phyloP scores from a whole-genome alignment of 1,140 invertebrate genomes.

The Pachyrhynchus sulphureomaculatus region DNA sequence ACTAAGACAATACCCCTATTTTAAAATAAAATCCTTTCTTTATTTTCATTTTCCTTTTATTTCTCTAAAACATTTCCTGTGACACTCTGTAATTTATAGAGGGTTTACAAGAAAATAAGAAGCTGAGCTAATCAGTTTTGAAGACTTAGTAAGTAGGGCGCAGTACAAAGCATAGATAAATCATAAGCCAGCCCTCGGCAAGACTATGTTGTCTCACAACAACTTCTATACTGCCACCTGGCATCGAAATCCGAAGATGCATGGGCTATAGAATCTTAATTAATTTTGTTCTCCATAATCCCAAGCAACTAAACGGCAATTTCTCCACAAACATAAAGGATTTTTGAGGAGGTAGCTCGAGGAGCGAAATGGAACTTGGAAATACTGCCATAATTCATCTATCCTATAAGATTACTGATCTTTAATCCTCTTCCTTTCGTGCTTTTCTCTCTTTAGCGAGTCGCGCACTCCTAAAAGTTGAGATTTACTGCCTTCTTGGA shows the following conservation, averaged over 20 bases:
- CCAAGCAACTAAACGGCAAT: conserved; percentile 51
- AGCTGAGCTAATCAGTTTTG: conserved; percentile 21
- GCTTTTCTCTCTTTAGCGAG: conserved; percentile 49
- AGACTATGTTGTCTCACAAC: conserved; percentile 29
- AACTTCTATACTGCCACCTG: conserved; percentile 31
- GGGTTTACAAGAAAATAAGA: no score
- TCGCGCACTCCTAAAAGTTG: conserved; percentile 65
- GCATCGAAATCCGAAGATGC: conserved; percentile 46
- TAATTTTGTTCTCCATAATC: conserved; percentile 49
- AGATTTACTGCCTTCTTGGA: conserved; percentile 66
- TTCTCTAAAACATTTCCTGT: no score
- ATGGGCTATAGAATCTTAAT: conserved; percentile 51
- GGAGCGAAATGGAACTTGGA: conserved; percentile 50
- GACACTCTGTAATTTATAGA: no score
- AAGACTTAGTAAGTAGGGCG: conserved; percentile 25
- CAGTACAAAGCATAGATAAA: conserved; percentile 27
- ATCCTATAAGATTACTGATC: conserved; percentile 71
- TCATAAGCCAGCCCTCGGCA: conserved; percentile 22
- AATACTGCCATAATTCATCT: conserved; percentile 64
- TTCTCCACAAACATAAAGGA: conserved; percentile 51
- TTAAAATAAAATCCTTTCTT: no score
- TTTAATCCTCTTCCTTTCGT: conserved; percentile 64
- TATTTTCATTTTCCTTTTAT: no score
- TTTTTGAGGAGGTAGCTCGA: conserved; percentile 49
- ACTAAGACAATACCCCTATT: no score